Evolutionary conservation across 2,797 vertebrate genomes (phyloP).

Genomic region (Macrochelys suwanniensis): DNA sequence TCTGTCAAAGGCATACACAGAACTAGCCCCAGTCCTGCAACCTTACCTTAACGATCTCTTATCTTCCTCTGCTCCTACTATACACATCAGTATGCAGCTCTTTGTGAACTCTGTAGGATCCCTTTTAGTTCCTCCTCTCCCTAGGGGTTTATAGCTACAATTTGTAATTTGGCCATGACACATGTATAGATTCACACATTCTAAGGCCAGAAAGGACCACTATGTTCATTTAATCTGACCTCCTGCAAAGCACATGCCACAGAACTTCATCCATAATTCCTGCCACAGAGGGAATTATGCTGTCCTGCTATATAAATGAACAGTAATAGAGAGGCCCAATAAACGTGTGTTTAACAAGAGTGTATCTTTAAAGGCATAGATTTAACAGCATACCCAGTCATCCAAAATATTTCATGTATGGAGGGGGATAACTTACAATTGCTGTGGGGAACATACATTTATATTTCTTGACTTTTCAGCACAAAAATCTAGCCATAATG

Average conservation of each 20-base stretch:
- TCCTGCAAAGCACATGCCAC: constrained; percentile 9
- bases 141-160: background rate
- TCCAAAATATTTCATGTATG: background rate
- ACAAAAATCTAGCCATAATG: background rate
- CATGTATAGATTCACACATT: background rate
- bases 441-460: background rate
- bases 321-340: background rate
- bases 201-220: constrained; percentile 39
- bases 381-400: background rate
- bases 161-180: background rate
- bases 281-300: constrained; percentile 4
- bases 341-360: background rate
- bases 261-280: constrained; percentile 6
- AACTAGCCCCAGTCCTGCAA: background rate
- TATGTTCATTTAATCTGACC: constrained; percentile 26
- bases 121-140: constrained; percentile 16
- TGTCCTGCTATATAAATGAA: background rate
- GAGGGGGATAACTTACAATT: background rate
- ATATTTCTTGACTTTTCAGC: background rate
- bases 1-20: background rate
- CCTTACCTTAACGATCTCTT: background rate
- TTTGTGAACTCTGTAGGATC: background rate
- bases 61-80: background rate
- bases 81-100: background rate
- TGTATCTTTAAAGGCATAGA: background rate